Base-by-base conservation (phyloP, 1,140 invertebrate species). In the Protaetia brevitarsis region DNA sequence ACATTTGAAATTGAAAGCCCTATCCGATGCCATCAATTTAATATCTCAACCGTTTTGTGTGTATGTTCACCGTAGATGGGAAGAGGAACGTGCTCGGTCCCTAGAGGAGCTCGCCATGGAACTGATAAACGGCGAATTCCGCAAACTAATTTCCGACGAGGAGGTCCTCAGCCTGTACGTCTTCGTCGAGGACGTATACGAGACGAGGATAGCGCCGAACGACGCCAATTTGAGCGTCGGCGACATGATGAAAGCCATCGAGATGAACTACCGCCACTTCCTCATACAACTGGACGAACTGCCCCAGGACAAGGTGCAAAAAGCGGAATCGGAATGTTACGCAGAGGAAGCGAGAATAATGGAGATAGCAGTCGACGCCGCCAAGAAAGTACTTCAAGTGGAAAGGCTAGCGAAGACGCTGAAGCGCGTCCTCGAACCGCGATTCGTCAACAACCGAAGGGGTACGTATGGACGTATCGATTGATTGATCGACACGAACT, bases 181-280 rank as follows among this genome's bases (percentile, higher is more conserved):
- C 56, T 86, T 84, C 71, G 79, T 88, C 19, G 85, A 88, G 72
- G 86, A 86, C 62, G 82, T 87, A 8, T 89, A 87, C 71, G 85
- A 88, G 72, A 81, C 81, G 67, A 79, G 86, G 31, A 81, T 88
- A 64, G 84, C 76, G 61, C 78, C 78, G 67, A 87, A 81, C 74
- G 84, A 84, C 69, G 81, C 71, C 65, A 79, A 81, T 65, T 79
- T 82, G 57, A 82, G 78, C 69, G 79, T 76, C 58, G 84, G 77
- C 69, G 78, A 76, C 69, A 88, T 84, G 79, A 85, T 87, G 82
- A 83, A 81, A 72, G 79, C 82, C 60, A 81, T 89, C 34, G 87
- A 89, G 76, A 81, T 79, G 59, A 81, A 80, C 16, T 67, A 67
- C 45, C 63, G 66, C 10, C 59, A 70, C 13, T 70, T 64, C 34